Evolutionary conservation across 35 echinoderm and acorn worm species (phyloP), one percentile per base, ranked within the genome.

Genomic region (Ptychodera flava): DNA sequence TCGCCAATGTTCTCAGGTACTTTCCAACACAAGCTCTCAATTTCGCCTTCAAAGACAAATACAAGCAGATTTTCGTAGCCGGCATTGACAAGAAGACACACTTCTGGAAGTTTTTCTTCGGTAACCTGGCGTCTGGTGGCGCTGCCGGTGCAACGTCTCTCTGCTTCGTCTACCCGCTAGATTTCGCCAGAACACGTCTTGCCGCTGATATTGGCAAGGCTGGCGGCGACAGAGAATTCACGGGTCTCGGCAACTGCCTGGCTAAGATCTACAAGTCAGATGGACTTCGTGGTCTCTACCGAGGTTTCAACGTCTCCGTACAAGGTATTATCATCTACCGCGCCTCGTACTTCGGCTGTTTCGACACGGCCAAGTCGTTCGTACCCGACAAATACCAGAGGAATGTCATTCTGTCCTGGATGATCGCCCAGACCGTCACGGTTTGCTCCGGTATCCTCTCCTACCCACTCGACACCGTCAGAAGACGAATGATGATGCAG

Each of bases 401-500:
- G 29, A 97, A 88, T 64, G 81, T 97, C 87, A 37, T 97, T 36
- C 91, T 97, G 83, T 93, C 95, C 6, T 97, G 95, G 95, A 97
- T 97, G 95, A 89, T 97, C 2, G 92, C 92, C 34, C 92, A 93
- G 80, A 91, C 89, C 28, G 92, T 93, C 78, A 93, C 92, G 30
- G 93, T 92, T 30, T 91, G 92, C 85, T 97, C 95, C 16, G 95
- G 95, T 35, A 97, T 97, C 87, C 91, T 97, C 86, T 97, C 95
- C 29, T 97, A 97, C 82, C 95, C 95, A 78, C 93, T 97, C 77
- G 95, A 97, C 89, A 97, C 95, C 35, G 95, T 97, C 77, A 78
- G 95, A 85, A 87, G 95, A 79, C 93, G 95, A 85, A 97, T 97
- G 95, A 97, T 97, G 95, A 97, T 97, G 95, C 95, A 97, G 92